Conservation (phyloP, 1,140 invertebrate genomes). For the Drosophila chauvacae region DNA sequence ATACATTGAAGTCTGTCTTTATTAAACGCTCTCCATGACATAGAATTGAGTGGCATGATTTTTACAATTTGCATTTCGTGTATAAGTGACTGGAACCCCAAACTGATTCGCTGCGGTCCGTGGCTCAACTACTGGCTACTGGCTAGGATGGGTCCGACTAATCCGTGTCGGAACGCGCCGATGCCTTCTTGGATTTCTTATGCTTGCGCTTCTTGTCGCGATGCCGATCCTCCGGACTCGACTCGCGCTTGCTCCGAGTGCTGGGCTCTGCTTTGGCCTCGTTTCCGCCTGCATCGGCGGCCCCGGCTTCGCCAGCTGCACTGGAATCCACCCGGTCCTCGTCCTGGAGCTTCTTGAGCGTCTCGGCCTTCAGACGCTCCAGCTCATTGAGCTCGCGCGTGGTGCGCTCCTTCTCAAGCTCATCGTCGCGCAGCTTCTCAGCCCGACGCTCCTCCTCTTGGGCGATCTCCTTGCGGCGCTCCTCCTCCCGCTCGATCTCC, state of each 20-base stretch:
- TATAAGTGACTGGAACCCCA: slow-evolving; percentile 15
- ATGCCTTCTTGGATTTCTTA: slow-evolving; percentile 84
- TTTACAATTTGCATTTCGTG: slow-evolving; percentile 59
- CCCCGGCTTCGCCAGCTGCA: not conserved
- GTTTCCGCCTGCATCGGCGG: slow-evolving; percentile 17
- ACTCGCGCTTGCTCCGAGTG: slow-evolving; percentile 39
- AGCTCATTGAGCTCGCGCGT: slow-evolving; percentile 75
- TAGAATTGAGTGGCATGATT: slow-evolving; percentile 37
- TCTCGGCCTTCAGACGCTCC: slow-evolving; percentile 79
- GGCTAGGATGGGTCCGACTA: slow-evolving; percentile 31
- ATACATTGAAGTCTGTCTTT: slow-evolving; percentile 42
- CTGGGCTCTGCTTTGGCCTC: slow-evolving; percentile 17
- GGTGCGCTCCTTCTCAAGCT: slow-evolving; percentile 79
- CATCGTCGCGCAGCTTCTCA: slow-evolving; percentile 76
- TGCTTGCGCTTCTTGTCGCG: slow-evolving; percentile 85
- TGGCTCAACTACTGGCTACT: slow-evolving; percentile 28
- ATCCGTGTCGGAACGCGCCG: slow-evolving; percentile 62
- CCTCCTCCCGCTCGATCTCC: slow-evolving; percentile 84
- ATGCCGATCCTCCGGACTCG: slow-evolving; percentile 59
- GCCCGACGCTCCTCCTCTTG: slow-evolving; percentile 84
- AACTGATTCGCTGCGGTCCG: slow-evolving; percentile 14
- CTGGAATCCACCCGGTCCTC: slow-evolving; percentile 57
- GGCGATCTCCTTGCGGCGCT: slow-evolving; percentile 83
- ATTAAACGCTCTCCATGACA: slow-evolving; percentile 50
- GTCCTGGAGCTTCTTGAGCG: slow-evolving; percentile 75